phyloP scores from a whole-genome alignment of 1,140 invertebrate genomes.

The Zaprionus ghesquierei region DNA sequence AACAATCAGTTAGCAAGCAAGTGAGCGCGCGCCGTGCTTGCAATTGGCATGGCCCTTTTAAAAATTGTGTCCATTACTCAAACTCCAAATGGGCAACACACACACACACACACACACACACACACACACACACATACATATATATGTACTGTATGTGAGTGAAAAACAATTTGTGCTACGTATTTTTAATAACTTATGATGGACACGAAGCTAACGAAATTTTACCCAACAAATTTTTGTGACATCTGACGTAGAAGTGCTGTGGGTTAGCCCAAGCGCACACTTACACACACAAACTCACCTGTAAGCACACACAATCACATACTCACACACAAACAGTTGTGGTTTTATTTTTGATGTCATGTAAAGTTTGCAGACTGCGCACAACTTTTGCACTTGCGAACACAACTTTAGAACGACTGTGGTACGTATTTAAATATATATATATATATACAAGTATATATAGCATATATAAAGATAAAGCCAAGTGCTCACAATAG shows the following conservation, averaged over 20 bases:
- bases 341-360: neutral
- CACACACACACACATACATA: neutral
- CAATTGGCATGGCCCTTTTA: constrained; percentile 30
- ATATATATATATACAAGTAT: neutral
- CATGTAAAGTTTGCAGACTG: neutral
- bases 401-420: neutral
- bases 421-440: neutral
- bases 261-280: constrained; percentile 7
- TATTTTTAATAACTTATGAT: constrained; percentile 44
- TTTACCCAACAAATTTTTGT: constrained; percentile 11
- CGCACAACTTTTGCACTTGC: neutral
- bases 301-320: neutral
- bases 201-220: constrained; percentile 26
- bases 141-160: neutral
- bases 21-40: constrained; percentile 40
- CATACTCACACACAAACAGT: neutral
- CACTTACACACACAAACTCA: neutral
- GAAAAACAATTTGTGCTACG: constrained; percentile 21
- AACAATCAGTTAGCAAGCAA: constrained; percentile 55
- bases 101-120: constrained; percentile 1
- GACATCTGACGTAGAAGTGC: constrained; percentile 11
- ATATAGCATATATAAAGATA: neutral
- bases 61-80: constrained; percentile 53
- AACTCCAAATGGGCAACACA: constrained; percentile 48
- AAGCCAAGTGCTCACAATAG: neutral